Evolutionary conservation across 2,888 invertebrate species (phyloP).

Genomic region (Synanthedon andrenaeformis): DNA sequence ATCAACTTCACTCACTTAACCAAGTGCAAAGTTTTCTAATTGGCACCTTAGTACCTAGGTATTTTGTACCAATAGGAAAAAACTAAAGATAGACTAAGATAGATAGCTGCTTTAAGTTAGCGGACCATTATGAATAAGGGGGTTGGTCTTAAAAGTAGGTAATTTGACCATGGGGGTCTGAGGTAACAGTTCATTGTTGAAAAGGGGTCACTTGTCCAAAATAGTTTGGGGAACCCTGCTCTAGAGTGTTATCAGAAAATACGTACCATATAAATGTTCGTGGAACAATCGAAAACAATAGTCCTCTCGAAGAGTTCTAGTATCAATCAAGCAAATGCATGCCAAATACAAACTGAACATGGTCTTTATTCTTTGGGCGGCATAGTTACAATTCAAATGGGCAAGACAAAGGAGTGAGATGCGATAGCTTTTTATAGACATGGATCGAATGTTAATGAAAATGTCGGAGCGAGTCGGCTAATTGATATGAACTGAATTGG

Average conservation of each 20-base stretch:
- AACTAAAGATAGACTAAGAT: no score
- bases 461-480: slow-evolving; percentile 2
- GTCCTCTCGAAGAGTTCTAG: neutral
- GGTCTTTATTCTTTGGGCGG: neutral
- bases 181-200: no score
- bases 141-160: no score
- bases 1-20: no score
- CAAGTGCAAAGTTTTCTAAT: no score
- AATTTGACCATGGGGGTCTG: no score
- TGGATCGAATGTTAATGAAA: neutral
- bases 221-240: no score
- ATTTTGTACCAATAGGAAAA: no score
- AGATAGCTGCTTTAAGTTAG: no score
- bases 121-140: no score
- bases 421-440: neutral
- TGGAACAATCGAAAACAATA: neutral
- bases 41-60: no score
- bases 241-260: neutral
- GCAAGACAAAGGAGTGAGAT: neutral
- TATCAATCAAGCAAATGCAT: neutral
- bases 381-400: neutral
- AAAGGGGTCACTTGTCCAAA: no score
- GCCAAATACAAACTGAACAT: neutral
- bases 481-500: slow-evolving; percentile 17
- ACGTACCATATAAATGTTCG: neutral